Conservation (phyloP, 2,888 invertebrate species). For the Thereva unica region DNA sequence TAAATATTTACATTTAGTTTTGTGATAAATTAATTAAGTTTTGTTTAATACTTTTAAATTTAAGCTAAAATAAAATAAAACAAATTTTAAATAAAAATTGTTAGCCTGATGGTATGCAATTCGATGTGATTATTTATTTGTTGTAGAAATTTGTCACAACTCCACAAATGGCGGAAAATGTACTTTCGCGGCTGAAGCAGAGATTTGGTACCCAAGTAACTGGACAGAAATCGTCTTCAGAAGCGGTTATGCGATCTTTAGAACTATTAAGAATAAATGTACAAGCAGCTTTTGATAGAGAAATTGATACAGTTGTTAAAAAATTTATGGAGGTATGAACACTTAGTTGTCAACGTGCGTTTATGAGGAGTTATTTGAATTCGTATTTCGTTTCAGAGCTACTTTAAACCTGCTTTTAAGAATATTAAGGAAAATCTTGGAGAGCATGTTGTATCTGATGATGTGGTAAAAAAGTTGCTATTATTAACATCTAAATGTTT, state of each 20-base stretch:
- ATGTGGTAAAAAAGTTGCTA: slow-evolving; percentile 56
- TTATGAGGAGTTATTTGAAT: neutral
- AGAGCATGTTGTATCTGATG: slow-evolving; percentile 62
- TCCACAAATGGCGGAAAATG: slow-evolving; percentile 54
- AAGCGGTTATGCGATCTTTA: slow-evolving; percentile 59
- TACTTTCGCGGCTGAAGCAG: slow-evolving; percentile 52
- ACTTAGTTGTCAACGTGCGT: neutral
- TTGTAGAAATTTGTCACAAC: slow-evolving; percentile 54
- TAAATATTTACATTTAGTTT: neutral
- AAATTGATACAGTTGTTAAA: slow-evolving; percentile 64
- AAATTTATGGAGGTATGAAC: slow-evolving; percentile 63
- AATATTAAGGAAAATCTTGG: slow-evolving; percentile 67
- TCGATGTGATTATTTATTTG: neutral
- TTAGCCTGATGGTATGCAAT: neutral
- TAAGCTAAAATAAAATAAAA: neutral
- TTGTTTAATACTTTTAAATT: neutral
- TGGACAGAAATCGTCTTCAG: slow-evolving; percentile 49
- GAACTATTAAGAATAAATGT: slow-evolving; percentile 66
- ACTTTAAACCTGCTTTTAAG: slow-evolving; percentile 65
- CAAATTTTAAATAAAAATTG: too few species aligned
- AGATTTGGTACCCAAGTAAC: slow-evolving; percentile 50
- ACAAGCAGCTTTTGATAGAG: slow-evolving; percentile 65
- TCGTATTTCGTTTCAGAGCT: slow-evolving; percentile 58
- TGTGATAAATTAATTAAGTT: neutral
- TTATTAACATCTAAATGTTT: neutral